Evolutionary conservation across 2,113 vertebrate genomes (phyloP), one percentile per base, ranked within the genome.

Genomic region (Pterophyllum scalare): DNA sequence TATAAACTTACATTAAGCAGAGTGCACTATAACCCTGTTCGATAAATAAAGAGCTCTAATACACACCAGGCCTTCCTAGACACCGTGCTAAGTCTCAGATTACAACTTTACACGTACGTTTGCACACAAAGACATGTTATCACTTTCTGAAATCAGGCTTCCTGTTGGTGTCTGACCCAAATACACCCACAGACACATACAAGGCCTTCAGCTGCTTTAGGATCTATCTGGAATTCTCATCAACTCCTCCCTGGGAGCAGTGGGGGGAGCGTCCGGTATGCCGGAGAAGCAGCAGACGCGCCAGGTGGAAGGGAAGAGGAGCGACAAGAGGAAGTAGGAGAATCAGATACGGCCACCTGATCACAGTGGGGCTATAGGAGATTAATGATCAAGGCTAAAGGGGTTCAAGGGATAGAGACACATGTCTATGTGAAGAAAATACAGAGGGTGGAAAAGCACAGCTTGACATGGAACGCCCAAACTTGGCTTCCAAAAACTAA

Each of bases 181-280:
- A 65, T 59, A 58, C 57, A 70, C 35, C 72, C 58, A 70, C 6
- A 59, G 3, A 64, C 17, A 28, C 43, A 46, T 26, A 64, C n/a
- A 40, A 79, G 56, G 60, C 59, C 62, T 86, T 83, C 84, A 88
- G 87, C 87, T 85, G 83, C 78, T 79, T 38, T 40, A 14, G 58
- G 74, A 64, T 83, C 79, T 83, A 82, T 93, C 88, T 91, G 91
- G 89, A 88, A 81, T 91, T 61, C 77, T 89, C 77, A 49, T 91
- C 89, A 91, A 85, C 78, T 57, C 61, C 85, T 88, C 85, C 85
- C 49, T 65, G 90, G 65, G 83, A 92, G 86, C 75, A 19, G 80
- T 28, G 85, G 89, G 75, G 43, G 79, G 75, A 83, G 90, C 38
- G 26, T 92, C 89, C 61, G 83, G 92, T 85, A 82, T 82, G 78